phyloP scores from a whole-genome alignment of 1,140 invertebrate species.

The Drosophila sproati region DNA sequence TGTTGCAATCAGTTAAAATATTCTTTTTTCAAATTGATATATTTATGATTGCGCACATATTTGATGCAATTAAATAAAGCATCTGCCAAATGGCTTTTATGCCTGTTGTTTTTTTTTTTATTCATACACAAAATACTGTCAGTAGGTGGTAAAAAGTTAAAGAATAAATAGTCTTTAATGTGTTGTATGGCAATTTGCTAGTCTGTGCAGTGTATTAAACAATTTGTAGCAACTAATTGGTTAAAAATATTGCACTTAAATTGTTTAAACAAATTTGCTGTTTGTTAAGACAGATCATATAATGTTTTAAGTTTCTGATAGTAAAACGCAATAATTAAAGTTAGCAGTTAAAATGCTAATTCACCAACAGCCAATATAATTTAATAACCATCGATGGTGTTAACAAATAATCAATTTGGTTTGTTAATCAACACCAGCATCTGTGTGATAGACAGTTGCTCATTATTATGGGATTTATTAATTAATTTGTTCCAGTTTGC shows the following conservation, averaged over 20 bases:
- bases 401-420: neutral
- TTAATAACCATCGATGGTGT: neutral
- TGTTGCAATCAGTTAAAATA: constrained; percentile 11
- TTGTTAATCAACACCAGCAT: neutral
- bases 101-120: constrained; percentile 1
- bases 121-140: neutral
- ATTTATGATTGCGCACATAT: constrained; percentile 8
- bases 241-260: no score
- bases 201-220: constrained; percentile 15
- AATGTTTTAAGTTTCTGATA: no score
- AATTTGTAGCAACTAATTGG: no score
- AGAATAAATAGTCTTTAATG: constrained; percentile 4
- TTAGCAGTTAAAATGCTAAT: no score
- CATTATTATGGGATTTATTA: neutral
- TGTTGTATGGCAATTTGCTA: neutral
- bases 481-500: constrained; percentile 11
- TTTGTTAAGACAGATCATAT: no score
- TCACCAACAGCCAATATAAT: no score
- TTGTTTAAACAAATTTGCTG: no score
- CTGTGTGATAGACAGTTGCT: neutral
- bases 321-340: no score
- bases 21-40: constrained; percentile 3
- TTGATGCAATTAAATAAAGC: constrained; percentile 20
- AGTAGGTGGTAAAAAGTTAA: neutral
- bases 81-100: constrained; percentile 18